Evolutionary conservation across 2,888 invertebrate genomes (phyloP), one percentile per base, ranked within the genome.

Genomic region (Napeogenes sylphis): DNA sequence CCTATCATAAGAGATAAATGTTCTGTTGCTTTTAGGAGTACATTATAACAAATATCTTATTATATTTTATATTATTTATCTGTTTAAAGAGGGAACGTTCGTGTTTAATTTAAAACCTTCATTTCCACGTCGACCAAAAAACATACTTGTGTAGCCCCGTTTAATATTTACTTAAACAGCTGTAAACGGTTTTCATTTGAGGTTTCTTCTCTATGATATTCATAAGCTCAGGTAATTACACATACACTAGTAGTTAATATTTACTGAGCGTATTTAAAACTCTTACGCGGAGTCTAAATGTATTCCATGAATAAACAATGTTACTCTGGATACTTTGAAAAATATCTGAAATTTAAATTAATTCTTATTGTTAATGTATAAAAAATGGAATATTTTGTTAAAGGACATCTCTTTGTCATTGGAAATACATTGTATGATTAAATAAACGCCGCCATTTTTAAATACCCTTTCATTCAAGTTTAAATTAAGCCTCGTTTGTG

Each of bases 401-500:
- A 47, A 60, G 60, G 14, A 73, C 51, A 51, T 30, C 30, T 72
- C 72, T 75, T 76, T 73, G 73, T 73, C 71, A 74, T 75, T 73
- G 74, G 75, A 75, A 77, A 74, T 68, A 77, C 71, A 79, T 79
- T 74, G 59, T 75, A 73, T 64, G 67, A 65, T 70, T 77, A 77
- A 81, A 79, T 81, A 76, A 81, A 76, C 76, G 69, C 65, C 70
- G 77, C 75, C 77, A 78, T 80, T 81, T 81, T 79, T 76, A 77
- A 77, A 77, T 62, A 65, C 77, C 79, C 78, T 82, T 81, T 79
- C 76, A 83, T 79, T 82, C 77, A 85, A 87, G 80, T 87, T 87
- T 86, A 86, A 87, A 86, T 88, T 84, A 84, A 85, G 78, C 80
- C 81, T 80, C 81, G 81, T 82, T 81, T 82, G 83, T 81, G 82